Evolutionary conservation across 2,113 vertebrate genomes (phyloP).

Genomic region (Tympanuchus pallidicinctus): DNA sequence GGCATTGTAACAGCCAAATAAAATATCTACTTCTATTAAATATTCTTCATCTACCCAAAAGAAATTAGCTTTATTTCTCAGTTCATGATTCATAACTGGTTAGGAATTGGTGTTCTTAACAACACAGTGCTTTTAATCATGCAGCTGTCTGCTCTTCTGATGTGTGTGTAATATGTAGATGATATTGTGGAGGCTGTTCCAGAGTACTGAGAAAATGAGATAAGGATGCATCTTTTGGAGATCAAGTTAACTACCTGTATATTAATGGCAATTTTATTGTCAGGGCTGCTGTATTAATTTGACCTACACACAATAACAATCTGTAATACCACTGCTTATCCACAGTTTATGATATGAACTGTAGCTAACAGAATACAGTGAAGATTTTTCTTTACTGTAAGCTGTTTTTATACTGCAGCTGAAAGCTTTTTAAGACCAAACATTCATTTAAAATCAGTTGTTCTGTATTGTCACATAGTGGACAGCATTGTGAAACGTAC

Average conservation of each 20-base stretch:
- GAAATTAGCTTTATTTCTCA: not conserved
- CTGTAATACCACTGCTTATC: not conserved
- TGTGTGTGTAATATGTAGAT: not conserved
- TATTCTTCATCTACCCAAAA: not conserved
- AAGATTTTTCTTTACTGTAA: not conserved
- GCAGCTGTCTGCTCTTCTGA: not conserved
- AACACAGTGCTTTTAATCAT: not conserved
- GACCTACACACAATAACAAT: not conserved
- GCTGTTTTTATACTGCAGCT: not conserved
- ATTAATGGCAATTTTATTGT: not conserved
- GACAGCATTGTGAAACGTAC: not conserved
- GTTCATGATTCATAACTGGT: not conserved
- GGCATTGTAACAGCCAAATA: not conserved
- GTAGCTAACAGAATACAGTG: not conserved
- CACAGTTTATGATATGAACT: not conserved
- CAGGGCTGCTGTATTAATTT: not conserved
- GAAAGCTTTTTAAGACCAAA: not conserved
- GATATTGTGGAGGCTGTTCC: not conserved
- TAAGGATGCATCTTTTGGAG: not conserved
- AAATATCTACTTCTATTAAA: not conserved
- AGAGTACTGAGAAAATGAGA: not conserved
- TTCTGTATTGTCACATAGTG: not conserved
- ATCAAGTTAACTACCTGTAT: not conserved
- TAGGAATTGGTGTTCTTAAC: not conserved
- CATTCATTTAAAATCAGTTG: not conserved